These are phyloP conservation scores for Montipora efflorescens DNA, from an alignment of 64 coral and sea anemone species.

Conservation along the genomic window DNA sequence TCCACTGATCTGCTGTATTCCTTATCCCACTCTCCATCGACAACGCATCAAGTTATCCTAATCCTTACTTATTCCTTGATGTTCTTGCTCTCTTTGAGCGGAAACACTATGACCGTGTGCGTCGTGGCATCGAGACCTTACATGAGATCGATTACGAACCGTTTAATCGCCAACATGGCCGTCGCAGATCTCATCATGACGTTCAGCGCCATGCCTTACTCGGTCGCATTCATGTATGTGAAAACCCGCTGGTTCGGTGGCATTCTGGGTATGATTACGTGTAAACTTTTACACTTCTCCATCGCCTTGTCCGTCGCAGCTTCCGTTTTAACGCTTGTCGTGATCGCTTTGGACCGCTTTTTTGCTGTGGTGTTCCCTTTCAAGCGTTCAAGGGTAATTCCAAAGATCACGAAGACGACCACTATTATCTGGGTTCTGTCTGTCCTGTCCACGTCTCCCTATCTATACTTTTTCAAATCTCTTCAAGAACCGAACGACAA, in stretches of 20 bases:
- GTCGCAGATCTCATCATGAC: slow-evolving; percentile 74
- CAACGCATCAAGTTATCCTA: neutral
- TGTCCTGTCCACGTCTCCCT: slow-evolving; percentile 12
- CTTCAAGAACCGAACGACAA: neutral
- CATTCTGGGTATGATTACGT: slow-evolving; percentile 55
- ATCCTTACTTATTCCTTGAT: slow-evolving; percentile 41
- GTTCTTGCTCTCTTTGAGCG: slow-evolving; percentile 53
- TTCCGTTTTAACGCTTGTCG: slow-evolving; percentile 65
- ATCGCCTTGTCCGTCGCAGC: slow-evolving; percentile 60
- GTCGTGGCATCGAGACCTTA: slow-evolving; percentile 66
- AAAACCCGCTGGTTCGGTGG: slow-evolving; percentile 70
- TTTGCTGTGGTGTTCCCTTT: slow-evolving; percentile 78
- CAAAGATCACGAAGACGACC: slow-evolving; percentile 38
- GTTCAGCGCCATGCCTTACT: slow-evolving; percentile 77
- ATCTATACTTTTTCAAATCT: slow-evolving; percentile 59
- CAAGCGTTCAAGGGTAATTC: slow-evolving; percentile 60
- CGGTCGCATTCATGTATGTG: slow-evolving; percentile 39
- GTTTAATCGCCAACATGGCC: slow-evolving; percentile 83
- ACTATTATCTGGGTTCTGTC: slow-evolving; percentile 44
- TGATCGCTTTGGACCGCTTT: slow-evolving; percentile 76
- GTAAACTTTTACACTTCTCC: slow-evolving; percentile 64
- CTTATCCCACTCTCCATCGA: neutral
- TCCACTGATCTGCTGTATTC: neutral
- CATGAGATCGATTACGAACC: slow-evolving; percentile 71
- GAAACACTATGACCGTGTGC: slow-evolving; percentile 66